Base-by-base conservation (phyloP, 2,797 vertebrate species). In the Pseudopleuronectes americanus region DNA sequence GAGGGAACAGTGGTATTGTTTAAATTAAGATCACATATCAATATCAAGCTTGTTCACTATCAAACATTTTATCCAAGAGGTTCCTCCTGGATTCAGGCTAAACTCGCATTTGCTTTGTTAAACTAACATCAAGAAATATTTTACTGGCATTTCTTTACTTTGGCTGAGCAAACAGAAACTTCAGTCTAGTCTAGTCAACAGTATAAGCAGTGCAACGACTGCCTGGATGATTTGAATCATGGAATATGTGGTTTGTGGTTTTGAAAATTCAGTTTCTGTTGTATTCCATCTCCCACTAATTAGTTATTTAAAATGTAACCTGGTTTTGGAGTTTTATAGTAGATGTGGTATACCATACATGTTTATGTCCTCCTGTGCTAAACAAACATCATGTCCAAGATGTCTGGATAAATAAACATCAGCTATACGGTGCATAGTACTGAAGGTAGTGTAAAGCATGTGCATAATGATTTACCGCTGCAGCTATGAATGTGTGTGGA, bases 401-500 rank as follows among this genome's bases (percentile, higher is more conserved):
- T 52, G 45, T 24, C 7, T 41, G 14, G 7, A 23, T 9, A 36
- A 1, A 31, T 9, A 26, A 52, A 54, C 28, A 36, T 13, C 36
- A 69, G 10, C 53, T 41, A 67, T 16, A 26, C 69, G 52, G 49
- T 28, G 31, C 7, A 6, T 17, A 58, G 56, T 24, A 22, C 48
- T 70, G 54, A 36, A 57, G 8, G 71, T 66, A 47, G 62, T 80
- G 22, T 55, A 71, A 71, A 77, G 69, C 70, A 84, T 71, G 65
- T 81, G 68, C 47, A 72, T 64, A 76, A 45, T 74, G 81, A 87
- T 87, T 86, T 80, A 91, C 61, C 63, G 73, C 64, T 79, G 33
- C 75, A 67, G 66, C 79, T 51, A 70, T 88, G 84, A 87, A 83
- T 74, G 85, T 55, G 68, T 71, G 76, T 84, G 84, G 84, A 91